Conservation (phyloP, 1,140 invertebrate species). For the Pseudobourletiella spinata region DNA sequence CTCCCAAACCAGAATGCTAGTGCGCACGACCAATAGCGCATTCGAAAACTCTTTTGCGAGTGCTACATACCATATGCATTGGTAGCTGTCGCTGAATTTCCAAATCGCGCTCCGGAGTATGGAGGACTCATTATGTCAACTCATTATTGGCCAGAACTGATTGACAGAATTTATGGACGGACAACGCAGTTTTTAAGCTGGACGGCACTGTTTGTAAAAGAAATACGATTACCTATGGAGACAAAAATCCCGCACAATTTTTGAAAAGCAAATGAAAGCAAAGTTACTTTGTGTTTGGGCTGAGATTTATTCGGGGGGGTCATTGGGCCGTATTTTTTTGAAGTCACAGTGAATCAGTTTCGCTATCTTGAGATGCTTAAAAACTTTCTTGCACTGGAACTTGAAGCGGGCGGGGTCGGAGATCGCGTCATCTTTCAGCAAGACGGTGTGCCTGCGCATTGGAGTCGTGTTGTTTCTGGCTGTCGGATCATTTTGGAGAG, state of each 20-base stretch:
- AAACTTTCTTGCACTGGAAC: slow-evolving; percentile 7
- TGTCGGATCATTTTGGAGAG: no score
- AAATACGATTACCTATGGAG: not conserved
- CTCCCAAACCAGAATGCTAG: no score
- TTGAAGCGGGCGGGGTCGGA: not conserved
- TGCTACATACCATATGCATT: no score
- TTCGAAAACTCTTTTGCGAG: no score
- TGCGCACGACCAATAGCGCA: no score
- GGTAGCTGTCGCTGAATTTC: no score
- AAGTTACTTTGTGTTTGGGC: slow-evolving; percentile 14
- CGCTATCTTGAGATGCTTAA: slow-evolving; percentile 13
- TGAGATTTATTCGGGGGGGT: not conserved
- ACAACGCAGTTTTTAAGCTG: not conserved
- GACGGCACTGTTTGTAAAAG: not conserved
- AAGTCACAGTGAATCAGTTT: slow-evolving; percentile 4
- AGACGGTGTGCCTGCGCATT: slow-evolving; percentile 26
- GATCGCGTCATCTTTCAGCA: slow-evolving; percentile 9
- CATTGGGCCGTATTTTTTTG: slow-evolving; percentile 27
- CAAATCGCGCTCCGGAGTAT: no score
- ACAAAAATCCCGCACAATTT: not conserved
- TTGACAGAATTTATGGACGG: no score
- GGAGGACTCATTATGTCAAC: no score
- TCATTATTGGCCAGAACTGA: no score
- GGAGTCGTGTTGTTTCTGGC: slow-evolving; percentile 9
- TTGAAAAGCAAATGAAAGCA: not conserved